Evolutionary conservation across 1,140 invertebrate genomes (phyloP).

Genomic region (Vollenhovia emeryi): DNA sequence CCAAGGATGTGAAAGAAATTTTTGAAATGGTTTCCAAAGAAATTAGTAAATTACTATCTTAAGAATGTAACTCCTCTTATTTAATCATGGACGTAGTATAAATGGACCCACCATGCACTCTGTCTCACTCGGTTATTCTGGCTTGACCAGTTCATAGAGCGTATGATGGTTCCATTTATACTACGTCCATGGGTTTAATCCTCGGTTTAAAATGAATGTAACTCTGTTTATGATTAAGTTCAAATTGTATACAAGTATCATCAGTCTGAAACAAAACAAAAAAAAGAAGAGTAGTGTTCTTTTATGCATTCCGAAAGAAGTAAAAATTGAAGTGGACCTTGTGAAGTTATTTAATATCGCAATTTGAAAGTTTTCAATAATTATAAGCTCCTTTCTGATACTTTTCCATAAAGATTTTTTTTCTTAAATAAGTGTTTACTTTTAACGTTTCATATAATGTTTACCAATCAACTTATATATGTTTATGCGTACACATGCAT

Average conservation of each 20-base stretch:
- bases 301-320: constrained; percentile 35
- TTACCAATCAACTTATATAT: background rate
- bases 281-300: constrained; percentile 22
- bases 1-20: constrained; percentile 71
- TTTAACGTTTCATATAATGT: constrained; percentile 7
- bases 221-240: constrained; percentile 29
- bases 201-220: too few relatives aligned
- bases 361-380: too few relatives aligned
- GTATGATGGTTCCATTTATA: too few relatives aligned
- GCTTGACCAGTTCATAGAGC: too few relatives aligned
- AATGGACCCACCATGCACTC: too few relatives aligned
- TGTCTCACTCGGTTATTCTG: too few relatives aligned
- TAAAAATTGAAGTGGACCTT: constrained; percentile 22
- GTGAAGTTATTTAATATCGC: constrained; percentile 17
- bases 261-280: constrained; percentile 18
- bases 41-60: constrained; percentile 62
- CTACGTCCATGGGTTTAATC: too few relatives aligned
- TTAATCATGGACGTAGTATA: too few relatives aligned
- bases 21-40: constrained; percentile 74
- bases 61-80: background rate
- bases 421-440: background rate
- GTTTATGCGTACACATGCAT: background rate
- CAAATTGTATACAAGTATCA: constrained; percentile 53
- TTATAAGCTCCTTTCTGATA: background rate
- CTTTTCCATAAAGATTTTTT: background rate